phyloP scores from a whole-genome alignment of 2,113 vertebrate species.

The Serilophus lunatus region DNA sequence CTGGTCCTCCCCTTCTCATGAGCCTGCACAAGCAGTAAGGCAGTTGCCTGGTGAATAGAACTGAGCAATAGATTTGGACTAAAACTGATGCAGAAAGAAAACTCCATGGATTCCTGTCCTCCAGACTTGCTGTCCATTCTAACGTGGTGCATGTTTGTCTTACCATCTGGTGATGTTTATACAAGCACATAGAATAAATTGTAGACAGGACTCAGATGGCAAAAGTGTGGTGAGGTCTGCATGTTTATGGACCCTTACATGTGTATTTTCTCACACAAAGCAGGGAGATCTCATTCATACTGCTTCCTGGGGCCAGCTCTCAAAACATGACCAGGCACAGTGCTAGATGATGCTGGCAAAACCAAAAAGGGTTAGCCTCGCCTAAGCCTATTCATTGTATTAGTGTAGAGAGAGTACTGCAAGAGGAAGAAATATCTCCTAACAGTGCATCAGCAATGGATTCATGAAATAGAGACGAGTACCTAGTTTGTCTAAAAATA shows the following conservation, averaged over 20 bases:
- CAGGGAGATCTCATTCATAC: neutral
- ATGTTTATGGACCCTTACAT: accelerated
- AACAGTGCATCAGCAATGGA: neutral
- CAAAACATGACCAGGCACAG: neutral
- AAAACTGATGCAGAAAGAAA: neutral
- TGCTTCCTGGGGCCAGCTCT: neutral
- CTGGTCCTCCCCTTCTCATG: neutral
- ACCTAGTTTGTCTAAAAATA: neutral
- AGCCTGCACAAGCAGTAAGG: neutral
- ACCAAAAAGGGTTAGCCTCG: neutral
- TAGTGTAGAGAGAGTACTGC: neutral
- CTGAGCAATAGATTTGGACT: neutral
- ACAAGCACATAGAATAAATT: neutral
- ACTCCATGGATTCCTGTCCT: neutral
- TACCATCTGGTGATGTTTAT: neutral
- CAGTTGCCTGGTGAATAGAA: neutral
- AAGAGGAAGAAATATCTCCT: neutral
- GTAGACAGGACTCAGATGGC: neutral
- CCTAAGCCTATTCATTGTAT: neutral
- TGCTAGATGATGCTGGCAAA: neutral
- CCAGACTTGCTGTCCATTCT: neutral
- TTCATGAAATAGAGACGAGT: neutral
- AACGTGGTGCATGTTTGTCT: accelerated
- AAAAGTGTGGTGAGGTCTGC: neutral
- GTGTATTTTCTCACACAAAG: neutral